Percentiles rank a stretch among this genome's conserved stretches.
Conservation (phyloP, 2,797 vertebrate species). For the Cryptoprocta ferox region DNA sequence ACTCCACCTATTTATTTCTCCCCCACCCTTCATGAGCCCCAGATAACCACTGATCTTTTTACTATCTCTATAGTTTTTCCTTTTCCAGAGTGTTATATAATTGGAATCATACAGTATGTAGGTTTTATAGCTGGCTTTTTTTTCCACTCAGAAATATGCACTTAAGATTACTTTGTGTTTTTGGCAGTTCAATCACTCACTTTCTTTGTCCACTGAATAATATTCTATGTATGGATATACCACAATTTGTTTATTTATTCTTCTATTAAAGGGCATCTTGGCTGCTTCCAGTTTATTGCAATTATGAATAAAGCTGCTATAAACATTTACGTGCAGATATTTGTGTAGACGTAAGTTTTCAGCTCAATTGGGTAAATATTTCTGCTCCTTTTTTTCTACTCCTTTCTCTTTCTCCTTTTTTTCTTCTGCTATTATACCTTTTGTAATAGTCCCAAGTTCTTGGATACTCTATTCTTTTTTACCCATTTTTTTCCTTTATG, state of each 20-base stretch:
- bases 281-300: no score
- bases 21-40: background rate
- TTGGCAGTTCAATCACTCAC: background rate
- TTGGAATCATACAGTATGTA: background rate
- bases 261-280: no score
- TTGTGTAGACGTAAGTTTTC: background rate
- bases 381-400: background rate
- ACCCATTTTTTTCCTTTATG: no score
- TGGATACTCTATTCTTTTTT: no score
- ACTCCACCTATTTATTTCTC: background rate
- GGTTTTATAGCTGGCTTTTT: background rate
- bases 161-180: background rate
- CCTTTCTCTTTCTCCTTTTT: background rate
- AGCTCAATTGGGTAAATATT: background rate
- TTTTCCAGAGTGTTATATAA: no score
- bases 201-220: background rate
- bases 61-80: no score
- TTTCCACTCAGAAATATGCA: background rate
- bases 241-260: background rate
- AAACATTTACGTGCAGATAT: no score
- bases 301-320: no score
- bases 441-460: background rate
- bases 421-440: background rate
- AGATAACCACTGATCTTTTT: background rate
- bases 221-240: background rate